Conservation (phyloP, 2,113 vertebrate species). For the Nannospalax galili region DNA sequence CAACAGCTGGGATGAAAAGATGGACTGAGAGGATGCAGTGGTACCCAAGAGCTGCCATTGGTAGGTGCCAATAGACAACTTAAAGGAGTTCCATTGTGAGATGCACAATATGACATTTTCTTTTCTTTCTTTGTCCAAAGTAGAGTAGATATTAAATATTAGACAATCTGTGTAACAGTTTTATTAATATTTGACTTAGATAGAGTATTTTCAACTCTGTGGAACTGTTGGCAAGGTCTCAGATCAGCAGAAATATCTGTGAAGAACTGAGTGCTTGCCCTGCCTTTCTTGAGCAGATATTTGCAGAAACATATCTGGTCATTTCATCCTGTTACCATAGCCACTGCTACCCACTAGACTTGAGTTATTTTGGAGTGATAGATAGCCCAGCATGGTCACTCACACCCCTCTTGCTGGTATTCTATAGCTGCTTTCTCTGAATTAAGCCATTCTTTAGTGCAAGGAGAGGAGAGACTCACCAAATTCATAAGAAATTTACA, state of each 20-base stretch:
- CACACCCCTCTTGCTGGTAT: neutral
- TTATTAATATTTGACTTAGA: neutral
- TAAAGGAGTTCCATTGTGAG: neutral
- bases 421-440: neutral
- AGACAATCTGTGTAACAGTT: neutral
- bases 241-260: neutral
- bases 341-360: neutral
- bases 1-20: neutral
- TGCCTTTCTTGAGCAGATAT: neutral
- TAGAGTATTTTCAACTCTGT: neutral
- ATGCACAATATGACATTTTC: neutral
- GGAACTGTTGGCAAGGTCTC: neutral
- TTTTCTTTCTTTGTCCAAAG: neutral
- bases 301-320: neutral
- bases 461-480: neutral
- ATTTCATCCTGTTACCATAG: neutral
- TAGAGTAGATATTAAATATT: slow-evolving; percentile 9
- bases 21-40: neutral
- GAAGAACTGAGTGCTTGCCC: too few species aligned
- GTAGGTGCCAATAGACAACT: neutral
- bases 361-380: neutral
- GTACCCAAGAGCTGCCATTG: neutral
- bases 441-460: neutral
- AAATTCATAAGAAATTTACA: neutral
- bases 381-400: neutral